A percentile compares a stretch with the other conserved stretches of the same genome.
Conservation (phyloP, 2,888 invertebrate genomes). For the Apocheima hispidaria region DNA sequence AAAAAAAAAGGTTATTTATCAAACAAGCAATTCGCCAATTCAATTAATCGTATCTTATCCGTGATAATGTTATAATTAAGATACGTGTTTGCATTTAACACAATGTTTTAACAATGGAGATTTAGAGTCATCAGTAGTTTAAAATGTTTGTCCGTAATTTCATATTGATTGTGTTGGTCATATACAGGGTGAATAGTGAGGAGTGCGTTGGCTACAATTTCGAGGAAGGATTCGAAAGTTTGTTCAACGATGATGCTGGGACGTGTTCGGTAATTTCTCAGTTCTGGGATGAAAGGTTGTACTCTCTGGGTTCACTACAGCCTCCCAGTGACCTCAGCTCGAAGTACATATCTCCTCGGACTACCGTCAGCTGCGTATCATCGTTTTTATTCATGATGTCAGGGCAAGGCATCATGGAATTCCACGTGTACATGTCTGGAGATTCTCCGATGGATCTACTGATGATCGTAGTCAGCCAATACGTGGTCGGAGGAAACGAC, state of each 20-base stretch:
- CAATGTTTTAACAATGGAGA: conserved; percentile 47
- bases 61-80: conserved; percentile 46
- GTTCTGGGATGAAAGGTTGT: conserved; percentile 54
- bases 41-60: conserved; percentile 53
- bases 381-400: conserved; percentile 54
- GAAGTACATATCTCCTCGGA: conserved; percentile 50
- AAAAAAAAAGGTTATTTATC: too few species aligned
- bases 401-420: conserved; percentile 56
- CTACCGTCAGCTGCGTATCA: conserved; percentile 46
- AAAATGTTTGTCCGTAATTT: conserved; percentile 41
- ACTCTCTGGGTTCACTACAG: conserved; percentile 42
- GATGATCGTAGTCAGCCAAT: conserved; percentile 53
- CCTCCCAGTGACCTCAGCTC: conserved; percentile 49
- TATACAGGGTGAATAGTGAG: conserved; percentile 49
- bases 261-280: conserved; percentile 43
- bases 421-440: conserved; percentile 57
- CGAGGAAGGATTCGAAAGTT: conserved; percentile 51
- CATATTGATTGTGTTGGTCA: conserved; percentile 40
- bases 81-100: conserved; percentile 49
- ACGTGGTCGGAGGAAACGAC: not conserved
- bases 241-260: conserved; percentile 49
- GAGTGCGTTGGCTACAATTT: conserved; percentile 60
- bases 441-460: conserved; percentile 47
- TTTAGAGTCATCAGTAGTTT: conserved; percentile 41
- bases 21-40: conserved; percentile 27